These are phyloP conservation scores for Pyrgilauda ruficollis DNA, from an alignment of 2,113 vertebrate species.

Conservation along the genomic window DNA sequence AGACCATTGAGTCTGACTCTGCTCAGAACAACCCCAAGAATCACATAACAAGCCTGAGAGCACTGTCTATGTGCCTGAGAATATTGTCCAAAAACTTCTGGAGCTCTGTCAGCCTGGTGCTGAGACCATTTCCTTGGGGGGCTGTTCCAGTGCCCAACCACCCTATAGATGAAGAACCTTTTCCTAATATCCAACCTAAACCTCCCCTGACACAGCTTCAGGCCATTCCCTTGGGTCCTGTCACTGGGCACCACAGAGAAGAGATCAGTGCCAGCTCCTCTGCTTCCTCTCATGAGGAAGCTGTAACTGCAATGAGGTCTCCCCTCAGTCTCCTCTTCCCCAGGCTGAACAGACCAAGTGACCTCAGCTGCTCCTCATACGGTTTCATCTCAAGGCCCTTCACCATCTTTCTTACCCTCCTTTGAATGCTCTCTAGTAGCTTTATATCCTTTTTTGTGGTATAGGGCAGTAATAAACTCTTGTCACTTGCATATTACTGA, in stretches of 20 bases:
- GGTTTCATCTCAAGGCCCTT: not conserved
- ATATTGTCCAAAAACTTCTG: not conserved
- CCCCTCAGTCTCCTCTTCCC: not conserved
- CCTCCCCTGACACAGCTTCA: not conserved
- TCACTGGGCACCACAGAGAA: not conserved
- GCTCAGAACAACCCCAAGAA: not conserved
- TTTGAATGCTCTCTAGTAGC: not conserved
- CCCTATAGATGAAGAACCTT: too few relatives aligned
- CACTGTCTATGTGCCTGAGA: not conserved
- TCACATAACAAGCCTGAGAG: not conserved
- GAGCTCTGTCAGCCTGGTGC: not conserved
- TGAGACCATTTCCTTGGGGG: not conserved
- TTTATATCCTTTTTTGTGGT: not conserved
- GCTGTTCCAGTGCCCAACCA: not conserved
- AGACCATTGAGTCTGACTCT: not conserved
- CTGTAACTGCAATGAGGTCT: not conserved
- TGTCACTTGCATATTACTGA: not conserved
- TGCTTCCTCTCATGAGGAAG: rapidly evolving
- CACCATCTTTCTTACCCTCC: not conserved
- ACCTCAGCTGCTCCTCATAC: not conserved
- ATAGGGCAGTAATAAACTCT: not conserved
- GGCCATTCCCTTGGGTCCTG: rapidly evolving
- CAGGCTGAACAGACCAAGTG: not conserved
- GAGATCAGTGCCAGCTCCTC: not conserved
- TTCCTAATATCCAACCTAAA: too few relatives aligned